Conservation (phyloP, 2,797 vertebrate species). For the Alosa sapidissima region DNA sequence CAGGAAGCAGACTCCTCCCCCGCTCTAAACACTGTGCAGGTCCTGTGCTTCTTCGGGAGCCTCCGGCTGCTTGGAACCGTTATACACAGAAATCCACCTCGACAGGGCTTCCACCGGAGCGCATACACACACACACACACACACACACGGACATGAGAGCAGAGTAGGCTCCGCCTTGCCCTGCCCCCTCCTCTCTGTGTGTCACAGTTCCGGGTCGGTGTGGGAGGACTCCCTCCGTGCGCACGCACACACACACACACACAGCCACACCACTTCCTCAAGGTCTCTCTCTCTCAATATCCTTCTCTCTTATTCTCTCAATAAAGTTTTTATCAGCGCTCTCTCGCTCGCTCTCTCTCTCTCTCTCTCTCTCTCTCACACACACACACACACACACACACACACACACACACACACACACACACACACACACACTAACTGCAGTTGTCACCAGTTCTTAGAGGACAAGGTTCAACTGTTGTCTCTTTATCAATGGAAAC, state of each 20-base stretch:
- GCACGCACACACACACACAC: background rate
- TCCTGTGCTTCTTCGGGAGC: background rate
- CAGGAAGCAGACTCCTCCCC: background rate
- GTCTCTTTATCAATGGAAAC: background rate
- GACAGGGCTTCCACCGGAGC: conserved; percentile 22
- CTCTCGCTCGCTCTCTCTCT: no score
- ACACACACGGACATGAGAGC: conserved; percentile 40
- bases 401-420: no score
- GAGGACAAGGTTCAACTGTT: background rate
- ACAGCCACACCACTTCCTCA: conserved; percentile 8
- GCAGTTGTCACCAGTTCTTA: conserved; percentile 18
- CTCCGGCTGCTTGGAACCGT: background rate
- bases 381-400: background rate
- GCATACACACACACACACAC: background rate
- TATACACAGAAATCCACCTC: background rate
- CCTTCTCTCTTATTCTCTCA: background rate
- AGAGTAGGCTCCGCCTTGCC: conserved; percentile 60
- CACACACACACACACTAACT: background rate
- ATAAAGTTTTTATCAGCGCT: background rate
- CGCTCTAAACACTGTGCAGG: background rate
- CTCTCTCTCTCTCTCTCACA: conserved; percentile 18
- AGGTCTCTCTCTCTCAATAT: background rate
- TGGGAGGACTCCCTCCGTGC: conserved; percentile 58
- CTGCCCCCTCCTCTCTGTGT: conserved; percentile 67
- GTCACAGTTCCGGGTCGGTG: conserved; percentile 63